A percentile compares a stretch with the other conserved stretches of the same genome.
Conservation (phyloP, 2,888 invertebrate genomes). For the Quadroppia sp. region DNA sequence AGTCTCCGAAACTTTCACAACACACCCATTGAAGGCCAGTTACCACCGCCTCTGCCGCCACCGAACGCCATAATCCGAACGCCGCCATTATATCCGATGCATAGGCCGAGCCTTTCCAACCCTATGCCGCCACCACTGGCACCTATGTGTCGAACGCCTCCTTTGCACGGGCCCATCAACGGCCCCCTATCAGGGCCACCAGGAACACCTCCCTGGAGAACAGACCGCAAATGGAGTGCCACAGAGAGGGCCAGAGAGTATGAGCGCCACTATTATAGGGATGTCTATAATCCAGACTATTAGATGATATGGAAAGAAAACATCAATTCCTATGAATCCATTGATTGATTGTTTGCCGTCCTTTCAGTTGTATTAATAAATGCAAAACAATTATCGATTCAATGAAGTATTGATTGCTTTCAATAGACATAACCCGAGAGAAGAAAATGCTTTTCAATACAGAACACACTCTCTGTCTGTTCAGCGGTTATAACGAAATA, state of each 20-base stretch:
- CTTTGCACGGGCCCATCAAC: slow-evolving; percentile 21
- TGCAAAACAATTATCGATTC: background rate
- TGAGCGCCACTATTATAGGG: slow-evolving; percentile 39
- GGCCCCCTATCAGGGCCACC: slow-evolving; percentile 18
- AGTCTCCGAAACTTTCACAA: slow-evolving; percentile 24
- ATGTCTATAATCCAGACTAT: slow-evolving; percentile 42
- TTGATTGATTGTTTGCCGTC: slow-evolving; percentile 33
- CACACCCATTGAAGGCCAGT: slow-evolving; percentile 1
- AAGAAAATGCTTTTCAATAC: background rate
- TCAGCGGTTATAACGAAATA: background rate
- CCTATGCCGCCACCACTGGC: slow-evolving; percentile 25
- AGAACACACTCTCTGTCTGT: background rate
- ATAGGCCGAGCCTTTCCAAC: slow-evolving; percentile 40
- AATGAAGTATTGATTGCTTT: slow-evolving; percentile 21
- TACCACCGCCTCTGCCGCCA: slow-evolving; percentile 31
- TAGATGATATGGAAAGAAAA: background rate
- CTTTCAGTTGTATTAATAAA: slow-evolving; percentile 23
- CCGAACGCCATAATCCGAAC: slow-evolving; percentile 36
- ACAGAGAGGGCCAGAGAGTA: slow-evolving; percentile 23
- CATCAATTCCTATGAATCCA: background rate
- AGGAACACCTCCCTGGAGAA: slow-evolving; percentile 30
- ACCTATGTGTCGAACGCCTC: slow-evolving; percentile 24
- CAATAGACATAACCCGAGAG: background rate
- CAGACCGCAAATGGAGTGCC: slow-evolving; percentile 35
- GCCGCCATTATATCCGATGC: slow-evolving; percentile 42